Evolutionary conservation across 2,888 invertebrate genomes (phyloP).

Genomic region (Dryocosmus kuriphilus): DNA sequence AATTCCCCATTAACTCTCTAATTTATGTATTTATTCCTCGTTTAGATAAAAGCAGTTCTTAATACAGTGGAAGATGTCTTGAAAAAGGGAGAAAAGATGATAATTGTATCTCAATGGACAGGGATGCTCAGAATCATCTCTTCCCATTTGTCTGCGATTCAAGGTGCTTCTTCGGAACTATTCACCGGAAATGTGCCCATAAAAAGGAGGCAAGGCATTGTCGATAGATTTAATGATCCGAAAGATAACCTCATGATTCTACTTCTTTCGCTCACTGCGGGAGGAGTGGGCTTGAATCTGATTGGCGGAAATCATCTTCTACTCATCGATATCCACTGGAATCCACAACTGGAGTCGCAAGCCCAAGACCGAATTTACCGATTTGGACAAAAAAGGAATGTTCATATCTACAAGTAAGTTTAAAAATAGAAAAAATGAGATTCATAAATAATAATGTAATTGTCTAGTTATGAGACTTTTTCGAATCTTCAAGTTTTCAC

Average conservation of each 20-base stretch:
- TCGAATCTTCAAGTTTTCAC: too few relatives aligned
- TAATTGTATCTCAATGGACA: constrained; percentile 97
- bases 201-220: constrained; percentile 81
- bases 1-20: not conserved
- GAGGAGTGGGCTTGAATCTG: constrained; percentile 96
- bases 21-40: constrained; percentile 34
- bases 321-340: constrained; percentile 96
- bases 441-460: too few relatives aligned
- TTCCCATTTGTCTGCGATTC: constrained; percentile 81
- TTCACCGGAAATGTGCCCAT: constrained; percentile 89
- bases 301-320: constrained; percentile 95
- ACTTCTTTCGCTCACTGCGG: constrained; percentile 93
- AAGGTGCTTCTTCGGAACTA: constrained; percentile 78
- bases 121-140: constrained; percentile 87
- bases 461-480: too few relatives aligned
- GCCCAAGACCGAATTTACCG: constrained; percentile 96
- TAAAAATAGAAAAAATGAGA: too few relatives aligned
- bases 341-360: constrained; percentile 96
- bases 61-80: constrained; percentile 79
- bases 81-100: constrained; percentile 83
- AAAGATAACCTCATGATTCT: constrained; percentile 80
- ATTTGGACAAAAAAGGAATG: constrained; percentile 91
- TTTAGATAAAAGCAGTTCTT: constrained; percentile 81
- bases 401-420: constrained; percentile 88
- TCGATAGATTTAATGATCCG: constrained; percentile 67